Base-by-base conservation (phyloP, 1,140 invertebrate species). In the Drosophila auraria region DNA sequence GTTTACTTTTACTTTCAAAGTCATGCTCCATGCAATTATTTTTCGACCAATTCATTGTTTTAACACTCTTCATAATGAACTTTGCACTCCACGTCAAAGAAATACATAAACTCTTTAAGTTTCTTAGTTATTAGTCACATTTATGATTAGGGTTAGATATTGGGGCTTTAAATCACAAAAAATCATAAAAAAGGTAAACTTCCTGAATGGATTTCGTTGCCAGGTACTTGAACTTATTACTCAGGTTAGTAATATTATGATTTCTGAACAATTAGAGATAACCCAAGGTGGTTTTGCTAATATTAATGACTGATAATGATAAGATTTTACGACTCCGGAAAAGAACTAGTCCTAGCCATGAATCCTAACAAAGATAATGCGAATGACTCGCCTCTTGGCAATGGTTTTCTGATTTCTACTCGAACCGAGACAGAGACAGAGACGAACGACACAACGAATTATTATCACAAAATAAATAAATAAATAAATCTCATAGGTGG, bases 81-180 rank as follows among this genome's bases (percentile, higher is more conserved):
- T 87, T 87, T 87, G 84, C 54, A 56, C 50, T 87, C 70, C 81
- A 90, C 75, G 82, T 79, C 81, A 87, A 78, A 78, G 69, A 78
- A 66, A 83, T 63, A 80, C 53, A 83, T 61, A 78, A 79, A 56
- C 51, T 77, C 45, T 44, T 68, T 30, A 45, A 1, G 9, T 40
- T 23, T 15, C 54, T 49, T 54, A 44, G 25, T 51, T 54, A 89
- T 89, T 89, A 90, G 82, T 84, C 66, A 89, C 86, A 91, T 70
- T 75, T 40, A 68, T 73, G 9, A 17, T 36, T n/a, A 2, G 49
- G 68, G 63, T 71, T 71, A 71, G 40, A 11, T 0, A 20, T 25
- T 42, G 27, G 65, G 62, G 62, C 66, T 62, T 30, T 49, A 60
- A 56, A 73, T 63, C 27, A 56, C 9, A 27, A 86, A 79, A 60